Evolutionary conservation across 2,888 invertebrate genomes (phyloP).

Genomic region (Phortica magna): DNA sequence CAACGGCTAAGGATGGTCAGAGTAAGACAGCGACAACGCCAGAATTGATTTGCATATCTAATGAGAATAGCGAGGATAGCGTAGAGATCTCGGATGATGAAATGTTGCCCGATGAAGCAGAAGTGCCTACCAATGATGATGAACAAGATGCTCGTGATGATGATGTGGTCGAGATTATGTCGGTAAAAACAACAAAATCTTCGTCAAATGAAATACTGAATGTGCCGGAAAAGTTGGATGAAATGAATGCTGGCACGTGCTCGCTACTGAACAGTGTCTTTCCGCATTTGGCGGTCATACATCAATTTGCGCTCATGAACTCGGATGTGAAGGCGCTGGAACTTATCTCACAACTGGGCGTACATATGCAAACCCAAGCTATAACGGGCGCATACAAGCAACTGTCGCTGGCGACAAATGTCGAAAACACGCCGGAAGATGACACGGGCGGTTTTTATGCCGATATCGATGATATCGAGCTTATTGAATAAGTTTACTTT

Average conservation of each 20-base stretch:
- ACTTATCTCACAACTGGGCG: conserved; percentile 71
- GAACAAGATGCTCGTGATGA: conserved; percentile 42
- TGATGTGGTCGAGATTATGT: conserved; percentile 52
- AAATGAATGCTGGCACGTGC: conserved; percentile 56
- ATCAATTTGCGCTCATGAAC: conserved; percentile 72
- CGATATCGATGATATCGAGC: conserved; percentile 74
- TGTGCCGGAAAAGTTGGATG: neutral
- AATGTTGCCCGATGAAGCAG: neutral
- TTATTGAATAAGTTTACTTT: conserved; percentile 62
- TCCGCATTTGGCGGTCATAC: conserved; percentile 72
- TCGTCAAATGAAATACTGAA: conserved; percentile 38
- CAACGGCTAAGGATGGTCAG: conserved; percentile 43
- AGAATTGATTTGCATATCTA: conserved; percentile 53
- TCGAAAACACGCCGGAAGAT: conserved; percentile 36
- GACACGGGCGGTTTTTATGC: conserved; percentile 63
- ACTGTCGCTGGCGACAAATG: conserved; percentile 58
- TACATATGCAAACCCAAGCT: conserved; percentile 73
- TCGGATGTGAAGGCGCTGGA: conserved; percentile 71
- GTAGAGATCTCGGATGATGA: conserved; percentile 46
- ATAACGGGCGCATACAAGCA: conserved; percentile 66
- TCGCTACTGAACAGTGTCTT: conserved; percentile 67
- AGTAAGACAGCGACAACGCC: conserved; percentile 23
- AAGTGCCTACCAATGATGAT: conserved; percentile 31
- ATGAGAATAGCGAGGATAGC: conserved; percentile 60
- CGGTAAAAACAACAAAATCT: neutral